These are phyloP conservation scores for Phrixothrix hirtus DNA, from an alignment of 2,888 invertebrate species.

Conservation along the genomic window DNA sequence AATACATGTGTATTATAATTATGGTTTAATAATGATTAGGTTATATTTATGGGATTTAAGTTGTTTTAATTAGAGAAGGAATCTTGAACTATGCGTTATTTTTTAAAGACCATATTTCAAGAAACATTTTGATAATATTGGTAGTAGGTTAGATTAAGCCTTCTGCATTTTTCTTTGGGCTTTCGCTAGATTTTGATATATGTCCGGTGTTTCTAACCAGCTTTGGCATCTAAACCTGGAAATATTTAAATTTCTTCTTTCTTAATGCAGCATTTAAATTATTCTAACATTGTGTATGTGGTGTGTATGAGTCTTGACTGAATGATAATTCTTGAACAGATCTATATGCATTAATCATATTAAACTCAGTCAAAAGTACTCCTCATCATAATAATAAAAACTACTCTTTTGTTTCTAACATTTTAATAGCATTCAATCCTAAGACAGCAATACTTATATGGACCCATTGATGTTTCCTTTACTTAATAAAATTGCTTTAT, in stretches of 20 bases:
- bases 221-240: conserved; percentile 25
- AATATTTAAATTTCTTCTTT: no score
- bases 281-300: no score
- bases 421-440: no score
- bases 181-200: conserved; percentile 52
- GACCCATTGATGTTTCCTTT: no score
- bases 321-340: no score
- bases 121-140: conserved; percentile 25
- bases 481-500: no score
- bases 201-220: conserved; percentile 26
- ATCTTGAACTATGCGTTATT: conserved; percentile 14
- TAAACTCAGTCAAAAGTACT: no score
- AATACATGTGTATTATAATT: conserved; percentile 36
- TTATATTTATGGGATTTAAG: conserved; percentile 32
- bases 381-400: no score
- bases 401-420: no score
- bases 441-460: no score
- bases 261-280: conserved; percentile 2
- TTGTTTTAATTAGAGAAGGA: conserved; percentile 31
- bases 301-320: no score
- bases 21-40: conserved; percentile 33
- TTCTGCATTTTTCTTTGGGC: conserved; percentile 46
- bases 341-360: no score
- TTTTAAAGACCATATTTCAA: conserved; percentile 16
- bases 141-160: conserved; percentile 50